Conservation (phyloP, 1,140 invertebrate species). For the Caenorhabditis latens region DNA sequence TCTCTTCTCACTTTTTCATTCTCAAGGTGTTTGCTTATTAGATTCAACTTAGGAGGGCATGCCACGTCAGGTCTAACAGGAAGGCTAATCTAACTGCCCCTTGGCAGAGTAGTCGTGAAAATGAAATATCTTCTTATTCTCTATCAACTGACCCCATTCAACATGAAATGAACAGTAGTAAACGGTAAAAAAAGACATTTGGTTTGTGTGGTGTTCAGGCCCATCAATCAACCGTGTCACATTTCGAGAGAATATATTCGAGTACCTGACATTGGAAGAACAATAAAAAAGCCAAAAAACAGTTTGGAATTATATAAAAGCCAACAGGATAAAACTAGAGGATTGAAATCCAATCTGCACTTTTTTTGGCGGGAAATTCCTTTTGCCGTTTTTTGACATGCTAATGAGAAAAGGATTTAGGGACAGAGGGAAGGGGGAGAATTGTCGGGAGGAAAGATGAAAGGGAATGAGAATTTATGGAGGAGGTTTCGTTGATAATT, state of each 20-base stretch:
- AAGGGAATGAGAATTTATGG: too few relatives aligned
- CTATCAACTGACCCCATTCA: background rate
- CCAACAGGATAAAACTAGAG: background rate
- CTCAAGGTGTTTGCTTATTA: too few relatives aligned
- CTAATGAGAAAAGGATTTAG: slow-evolving; percentile 13
- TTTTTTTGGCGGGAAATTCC: background rate
- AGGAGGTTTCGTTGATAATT: too few relatives aligned
- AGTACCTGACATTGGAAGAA: background rate
- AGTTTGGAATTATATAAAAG: background rate
- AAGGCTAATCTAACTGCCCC: too few relatives aligned
- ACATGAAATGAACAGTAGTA: background rate
- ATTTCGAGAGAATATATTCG: background rate
- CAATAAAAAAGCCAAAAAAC: background rate
- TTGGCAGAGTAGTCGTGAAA: too few relatives aligned
- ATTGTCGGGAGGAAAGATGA: background rate
- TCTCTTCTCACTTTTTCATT: too few relatives aligned
- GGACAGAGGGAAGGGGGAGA: background rate
- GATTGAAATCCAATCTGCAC: slow-evolving; percentile 50
- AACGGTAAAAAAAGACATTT: background rate
- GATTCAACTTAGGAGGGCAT: too few relatives aligned
- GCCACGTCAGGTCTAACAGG: too few relatives aligned
- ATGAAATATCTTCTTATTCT: too few relatives aligned
- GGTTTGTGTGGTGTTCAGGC: background rate
- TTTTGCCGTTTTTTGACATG: slow-evolving; percentile 9
- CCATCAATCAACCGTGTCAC: slow-evolving; percentile 20